Evolutionary conservation across 2,888 invertebrate genomes (phyloP), one percentile per base, ranked within the genome.

Genomic region (Trachelus iudaicus): DNA sequence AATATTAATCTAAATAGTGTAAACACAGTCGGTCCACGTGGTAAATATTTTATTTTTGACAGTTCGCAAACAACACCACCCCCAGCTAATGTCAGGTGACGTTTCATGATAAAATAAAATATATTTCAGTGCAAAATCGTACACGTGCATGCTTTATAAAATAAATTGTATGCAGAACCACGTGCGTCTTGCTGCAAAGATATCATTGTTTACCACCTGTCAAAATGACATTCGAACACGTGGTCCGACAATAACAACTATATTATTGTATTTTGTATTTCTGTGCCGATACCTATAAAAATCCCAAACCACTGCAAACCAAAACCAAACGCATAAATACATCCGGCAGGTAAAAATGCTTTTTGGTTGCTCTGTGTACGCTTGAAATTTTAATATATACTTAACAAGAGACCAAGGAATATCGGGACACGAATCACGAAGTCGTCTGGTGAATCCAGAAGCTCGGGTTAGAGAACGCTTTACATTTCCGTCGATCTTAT

Each of bases 401-500:
- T 6, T 9, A 23, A 23, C 23, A 9, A 9, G 6, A 9, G 23
- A 23, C 56, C 56, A 56, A 56, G 23, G 56, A 23, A 2, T 56
- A 23, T 56, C 56, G 11, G 12, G 11, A 71, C 71, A 71, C 71
- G 56, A 81, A 81, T 85, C 85, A 85, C 84, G 85, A 68, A 85
- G 76, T 78, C 69, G 77, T 40, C 79, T 76, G 76, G 78, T 79
- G 79, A 80, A 74, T 73, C 77, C 81, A 73, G 81, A n/a, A 78
- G 71, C 69, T 56, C 73, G 81, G 71, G 86, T 85, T 85, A 85
- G 83, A 75, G 85, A 82, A 81, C 85, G 82, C 82, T 79, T 85
- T 81, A 85, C 83, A 85, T 84, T 82, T 84, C 79, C 83, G 81
- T 81, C 79, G 76, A 83, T 85, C 82, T 82, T 78, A 82, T 76